phyloP scores from a whole-genome alignment of 2,113 vertebrate species.

The Microtus oregoni region DNA sequence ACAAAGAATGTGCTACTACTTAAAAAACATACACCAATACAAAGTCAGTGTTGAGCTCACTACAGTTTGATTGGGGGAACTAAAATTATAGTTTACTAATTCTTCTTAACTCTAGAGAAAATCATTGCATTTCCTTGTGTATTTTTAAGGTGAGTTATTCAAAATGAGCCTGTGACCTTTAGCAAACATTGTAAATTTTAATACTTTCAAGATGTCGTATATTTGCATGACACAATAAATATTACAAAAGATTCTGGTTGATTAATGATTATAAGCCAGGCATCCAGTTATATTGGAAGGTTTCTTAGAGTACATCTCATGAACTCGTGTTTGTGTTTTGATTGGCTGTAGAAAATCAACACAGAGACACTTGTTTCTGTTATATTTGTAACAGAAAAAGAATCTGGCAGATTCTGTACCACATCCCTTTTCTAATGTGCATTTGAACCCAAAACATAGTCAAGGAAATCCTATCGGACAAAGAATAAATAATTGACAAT shows the following conservation, averaged over 20 bases:
- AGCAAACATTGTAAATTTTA: neutral
- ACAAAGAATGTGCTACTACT: neutral
- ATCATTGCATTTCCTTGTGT: neutral
- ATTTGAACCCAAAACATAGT: neutral
- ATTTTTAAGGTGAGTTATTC: neutral
- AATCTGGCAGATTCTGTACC: neutral
- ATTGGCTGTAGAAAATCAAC: neutral
- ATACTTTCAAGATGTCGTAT: neutral
- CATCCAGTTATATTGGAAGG: neutral
- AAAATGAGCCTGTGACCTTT: neutral
- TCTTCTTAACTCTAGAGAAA: neutral
- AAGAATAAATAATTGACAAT: neutral
- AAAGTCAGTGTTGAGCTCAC: neutral
- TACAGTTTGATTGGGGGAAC: neutral
- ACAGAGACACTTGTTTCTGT: neutral
- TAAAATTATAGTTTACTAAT: neutral
- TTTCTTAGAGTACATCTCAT: neutral
- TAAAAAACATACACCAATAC: neutral
- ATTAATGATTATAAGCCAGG: neutral
- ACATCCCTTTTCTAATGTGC: neutral
- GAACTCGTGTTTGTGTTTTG: neutral
- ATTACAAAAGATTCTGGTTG: neutral
- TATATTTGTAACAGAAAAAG: neutral
- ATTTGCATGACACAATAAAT: neutral
- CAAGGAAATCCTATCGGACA: neutral